Evolutionary conservation across 2,888 invertebrate species (phyloP), one percentile per base, ranked within the genome.

Genomic region (Gandaritis pyraliata): DNA sequence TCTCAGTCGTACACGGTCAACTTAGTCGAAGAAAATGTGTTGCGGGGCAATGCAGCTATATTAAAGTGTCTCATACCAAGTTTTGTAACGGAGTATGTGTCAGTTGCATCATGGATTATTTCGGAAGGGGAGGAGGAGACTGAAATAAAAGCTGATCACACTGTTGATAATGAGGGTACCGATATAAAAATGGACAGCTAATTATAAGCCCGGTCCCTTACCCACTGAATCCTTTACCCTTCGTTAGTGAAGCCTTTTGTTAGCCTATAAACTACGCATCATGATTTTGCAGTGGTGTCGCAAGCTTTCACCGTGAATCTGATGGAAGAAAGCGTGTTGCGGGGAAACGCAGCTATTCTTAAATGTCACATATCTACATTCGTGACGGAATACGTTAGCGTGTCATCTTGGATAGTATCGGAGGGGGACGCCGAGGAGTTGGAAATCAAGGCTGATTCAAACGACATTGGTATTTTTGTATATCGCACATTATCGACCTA

Each of bases 291-390:
- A 98, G 97, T 97, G 90, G 97, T 98, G 75, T 95, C 96, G 77
- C 97, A 97, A 94, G 94, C 94, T 71, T 98, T 97, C 92, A 95
- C 95, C 76, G 95, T 97, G 75, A 97, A 97, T 93, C 95, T 97
- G 78, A 96, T 97, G 96, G 97, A 97, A 87, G 97, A 97, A 88
- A 97, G 97, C 89, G 97, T 97, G 68, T 94, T 97, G 78, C 95
- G 96, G 81, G 97, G 97, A 80, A 98, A 98, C 89, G 95, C 97
- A 73, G 97, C 96, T 75, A 95, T 97, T 87, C 93, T 97, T 81
- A 97, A 97, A 94, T 97, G 97, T 93, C 97, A 97, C 93, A 97
- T 97, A 87, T 97, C 97, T 75, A 97, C 97, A 87, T 97, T 97
- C 91, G 97, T 97, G 75, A 96, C 97, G 80, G 97, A 97, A 93